phyloP scores from a whole-genome alignment of 2,888 invertebrate genomes.

The Metallyticus violacea region DNA sequence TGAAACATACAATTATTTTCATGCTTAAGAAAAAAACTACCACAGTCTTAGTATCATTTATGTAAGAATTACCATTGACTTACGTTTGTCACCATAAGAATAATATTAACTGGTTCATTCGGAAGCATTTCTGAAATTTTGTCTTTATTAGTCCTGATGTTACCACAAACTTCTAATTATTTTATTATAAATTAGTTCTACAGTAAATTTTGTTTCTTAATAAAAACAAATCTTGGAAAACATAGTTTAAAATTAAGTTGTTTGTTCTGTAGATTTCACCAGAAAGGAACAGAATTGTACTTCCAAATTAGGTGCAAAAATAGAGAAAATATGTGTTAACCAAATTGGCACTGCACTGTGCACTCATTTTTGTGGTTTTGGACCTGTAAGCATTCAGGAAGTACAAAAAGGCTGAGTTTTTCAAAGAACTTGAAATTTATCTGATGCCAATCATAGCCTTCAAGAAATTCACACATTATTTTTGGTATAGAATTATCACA shows the following conservation, averaged over 20 bases:
- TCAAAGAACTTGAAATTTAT: neutral
- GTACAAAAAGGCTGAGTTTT: neutral
- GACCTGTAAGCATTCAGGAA: neutral
- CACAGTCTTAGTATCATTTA: neutral
- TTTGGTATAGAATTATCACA: neutral
- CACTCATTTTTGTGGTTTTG: neutral
- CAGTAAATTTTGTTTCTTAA: neutral
- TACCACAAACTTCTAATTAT: neutral
- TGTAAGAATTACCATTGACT: neutral
- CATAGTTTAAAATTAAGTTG: neutral
- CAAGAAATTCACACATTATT: neutral
- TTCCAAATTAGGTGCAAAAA: neutral
- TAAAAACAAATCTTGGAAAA: neutral
- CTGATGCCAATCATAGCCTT: neutral
- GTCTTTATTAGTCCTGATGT: neutral
- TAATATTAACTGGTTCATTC: neutral
- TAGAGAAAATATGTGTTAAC: neutral
- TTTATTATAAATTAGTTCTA: neutral
- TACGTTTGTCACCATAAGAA: neutral
- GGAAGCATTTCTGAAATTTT: neutral
- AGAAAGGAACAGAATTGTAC: neutral
- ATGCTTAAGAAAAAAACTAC: neutral
- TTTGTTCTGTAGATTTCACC: neutral
- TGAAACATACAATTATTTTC: neutral
- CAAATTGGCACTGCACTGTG: neutral